Evolutionary conservation across 2,888 invertebrate species (phyloP).

Genomic region (Nematopogon swammerdamellus): DNA sequence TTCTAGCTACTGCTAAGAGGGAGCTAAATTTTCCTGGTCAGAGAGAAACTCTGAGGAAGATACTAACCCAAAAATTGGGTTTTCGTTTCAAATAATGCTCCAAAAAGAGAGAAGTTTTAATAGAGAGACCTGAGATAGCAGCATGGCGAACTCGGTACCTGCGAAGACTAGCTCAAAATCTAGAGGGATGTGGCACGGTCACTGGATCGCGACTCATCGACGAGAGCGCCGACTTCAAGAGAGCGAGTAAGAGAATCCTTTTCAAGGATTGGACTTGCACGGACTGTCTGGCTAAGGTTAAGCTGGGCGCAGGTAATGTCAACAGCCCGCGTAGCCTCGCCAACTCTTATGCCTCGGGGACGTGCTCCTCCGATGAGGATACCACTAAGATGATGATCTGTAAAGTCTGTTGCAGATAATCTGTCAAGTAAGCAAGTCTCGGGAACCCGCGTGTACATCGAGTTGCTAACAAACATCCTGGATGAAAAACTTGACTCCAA

Average conservation of each 20-base stretch:
- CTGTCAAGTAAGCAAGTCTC: neutral
- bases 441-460: neutral
- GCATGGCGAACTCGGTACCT: too few species aligned
- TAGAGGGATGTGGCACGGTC: too few species aligned
- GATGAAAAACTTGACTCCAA: neutral
- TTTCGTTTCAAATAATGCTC: too few species aligned
- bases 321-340: neutral
- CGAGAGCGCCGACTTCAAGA: too few species aligned
- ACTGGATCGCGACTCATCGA: too few species aligned
- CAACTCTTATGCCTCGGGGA: neutral
- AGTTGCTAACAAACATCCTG: neutral
- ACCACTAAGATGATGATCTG: neutral
- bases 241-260: neutral
- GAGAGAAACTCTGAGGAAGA: conserved; percentile 40
- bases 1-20: conserved; percentile 37
- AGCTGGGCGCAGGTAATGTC: neutral
- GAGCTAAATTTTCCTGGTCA: conserved; percentile 42
- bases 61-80: conserved; percentile 17
- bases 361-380: neutral
- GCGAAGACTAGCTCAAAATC: too few species aligned
- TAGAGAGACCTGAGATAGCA: too few species aligned
- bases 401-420: neutral
- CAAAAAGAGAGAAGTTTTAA: too few species aligned
- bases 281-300: neutral
- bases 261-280: neutral